Percentiles rank a stretch among this genome's conserved stretches.
Evolutionary conservation across 2,888 invertebrate genomes (phyloP).

Genomic region (Hylaea fasciaria): DNA sequence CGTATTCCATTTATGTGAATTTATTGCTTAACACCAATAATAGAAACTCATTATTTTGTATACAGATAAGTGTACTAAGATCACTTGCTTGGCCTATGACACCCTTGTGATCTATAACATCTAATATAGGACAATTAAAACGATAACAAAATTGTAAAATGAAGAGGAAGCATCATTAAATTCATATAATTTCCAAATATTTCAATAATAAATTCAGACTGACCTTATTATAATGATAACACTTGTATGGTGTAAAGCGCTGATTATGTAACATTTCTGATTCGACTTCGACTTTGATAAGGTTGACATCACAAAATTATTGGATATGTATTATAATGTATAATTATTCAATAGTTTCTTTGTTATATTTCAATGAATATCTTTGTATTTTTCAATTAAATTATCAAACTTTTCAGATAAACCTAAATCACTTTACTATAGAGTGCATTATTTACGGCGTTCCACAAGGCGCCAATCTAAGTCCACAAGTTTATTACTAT

Average conservation of each 20-base stretch:
- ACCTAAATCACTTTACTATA: background rate
- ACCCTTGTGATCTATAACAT: slow-evolving; percentile 32
- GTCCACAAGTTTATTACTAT: slow-evolving; percentile 15
- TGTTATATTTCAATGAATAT: no score
- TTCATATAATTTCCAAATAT: slow-evolving; percentile 28
- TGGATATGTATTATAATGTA: background rate
- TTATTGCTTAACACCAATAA: slow-evolving; percentile 27
- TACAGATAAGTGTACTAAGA: slow-evolving; percentile 31
- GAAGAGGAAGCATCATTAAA: slow-evolving; percentile 27
- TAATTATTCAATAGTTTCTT: no score
- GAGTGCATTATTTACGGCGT: slow-evolving; percentile 5
- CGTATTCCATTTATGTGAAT: slow-evolving; percentile 4
- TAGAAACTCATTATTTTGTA: slow-evolving; percentile 34
- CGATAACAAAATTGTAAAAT: slow-evolving; percentile 31
- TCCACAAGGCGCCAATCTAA: slow-evolving; percentile 26
- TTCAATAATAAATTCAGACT: slow-evolving; percentile 23
- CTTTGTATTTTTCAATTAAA: background rate
- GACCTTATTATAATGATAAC: slow-evolving; percentile 30
- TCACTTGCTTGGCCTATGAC: slow-evolving; percentile 27
- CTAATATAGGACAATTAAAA: slow-evolving; percentile 42
- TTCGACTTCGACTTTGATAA: slow-evolving; percentile 26
- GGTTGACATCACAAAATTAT: slow-evolving; percentile 10
- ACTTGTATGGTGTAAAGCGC: slow-evolving; percentile 2
- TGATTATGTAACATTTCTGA: slow-evolving; percentile 19
- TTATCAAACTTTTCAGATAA: background rate